These are phyloP conservation scores for Salvelinus namaycush DNA, from an alignment of 2,113 vertebrate species.

Conservation along the genomic window DNA sequence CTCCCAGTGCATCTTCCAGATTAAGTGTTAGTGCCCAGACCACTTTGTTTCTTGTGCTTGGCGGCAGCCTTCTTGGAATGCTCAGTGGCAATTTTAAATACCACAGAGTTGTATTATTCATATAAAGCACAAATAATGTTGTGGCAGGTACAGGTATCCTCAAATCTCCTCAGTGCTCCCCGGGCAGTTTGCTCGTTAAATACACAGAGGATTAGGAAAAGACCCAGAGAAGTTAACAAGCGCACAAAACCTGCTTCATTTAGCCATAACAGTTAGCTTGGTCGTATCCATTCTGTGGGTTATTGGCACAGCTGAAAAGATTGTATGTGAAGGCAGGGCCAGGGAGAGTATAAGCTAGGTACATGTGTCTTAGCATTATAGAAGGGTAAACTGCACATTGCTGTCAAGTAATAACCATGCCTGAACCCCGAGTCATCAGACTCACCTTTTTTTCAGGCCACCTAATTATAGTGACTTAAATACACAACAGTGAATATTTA, in stretches of 20 bases:
- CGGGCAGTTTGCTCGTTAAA: slow-evolving; percentile 1
- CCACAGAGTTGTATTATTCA: slow-evolving; percentile 35
- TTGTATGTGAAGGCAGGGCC: background rate
- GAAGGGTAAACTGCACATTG: slow-evolving; percentile 20
- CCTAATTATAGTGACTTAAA: slow-evolving; percentile 42
- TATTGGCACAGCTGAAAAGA: background rate
- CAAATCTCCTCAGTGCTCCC: slow-evolving; percentile 17
- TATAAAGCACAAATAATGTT: slow-evolving; percentile 47
- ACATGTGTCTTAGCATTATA: slow-evolving; percentile 13
- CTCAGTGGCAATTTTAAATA: slow-evolving; percentile 35
- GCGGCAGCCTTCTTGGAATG: slow-evolving; percentile 35
- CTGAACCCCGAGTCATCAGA: slow-evolving; percentile 34
- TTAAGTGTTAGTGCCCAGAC: slow-evolving; percentile 41
- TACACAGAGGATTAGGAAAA: slow-evolving; percentile 31
- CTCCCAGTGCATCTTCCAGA: slow-evolving; percentile 11
- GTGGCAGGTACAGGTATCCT: slow-evolving; percentile 36
- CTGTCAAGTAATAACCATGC: slow-evolving; percentile 9
- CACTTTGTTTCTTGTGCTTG: slow-evolving; percentile 44
- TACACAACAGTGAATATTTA: slow-evolving; percentile 24
- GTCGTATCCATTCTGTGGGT: background rate
- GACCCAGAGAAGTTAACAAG: background rate
- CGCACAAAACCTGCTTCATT: slow-evolving; percentile 18
- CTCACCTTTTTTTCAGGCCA: slow-evolving; percentile 44
- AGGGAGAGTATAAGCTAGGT: background rate
- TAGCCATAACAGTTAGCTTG: slow-evolving; percentile 13